Conservation (phyloP, 2,888 invertebrate genomes). For the Busseola fusca region DNA sequence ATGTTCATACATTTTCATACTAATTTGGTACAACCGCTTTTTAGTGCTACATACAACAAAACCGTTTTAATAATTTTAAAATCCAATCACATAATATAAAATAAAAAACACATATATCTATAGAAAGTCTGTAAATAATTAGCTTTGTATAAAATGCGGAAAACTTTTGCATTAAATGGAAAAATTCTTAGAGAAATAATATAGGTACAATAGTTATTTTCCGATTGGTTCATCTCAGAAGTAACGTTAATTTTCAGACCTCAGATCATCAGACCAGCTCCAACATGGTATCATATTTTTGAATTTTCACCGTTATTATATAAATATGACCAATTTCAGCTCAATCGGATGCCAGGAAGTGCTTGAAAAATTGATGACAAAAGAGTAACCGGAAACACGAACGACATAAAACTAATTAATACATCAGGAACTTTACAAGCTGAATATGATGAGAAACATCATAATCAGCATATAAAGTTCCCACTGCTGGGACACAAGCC, state of each 20-base stretch:
- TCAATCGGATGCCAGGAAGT: neutral
- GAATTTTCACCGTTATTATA: neutral
- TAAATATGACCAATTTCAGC: neutral
- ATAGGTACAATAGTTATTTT: neutral
- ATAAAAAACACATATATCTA: slow-evolving; percentile 5
- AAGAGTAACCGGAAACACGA: neutral
- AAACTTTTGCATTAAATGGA: neutral
- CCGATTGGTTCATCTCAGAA: neutral
- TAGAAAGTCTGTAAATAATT: slow-evolving; percentile 1
- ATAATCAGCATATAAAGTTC: no score
- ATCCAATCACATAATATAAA: neutral
- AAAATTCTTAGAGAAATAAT: neutral
- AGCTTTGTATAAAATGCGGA: slow-evolving; percentile 32
- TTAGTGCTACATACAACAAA: slow-evolving; percentile 9
- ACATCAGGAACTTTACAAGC: no score
- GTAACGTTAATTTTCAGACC: no score
- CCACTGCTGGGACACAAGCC: no score
- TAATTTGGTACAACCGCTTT: slow-evolving; percentile 8
- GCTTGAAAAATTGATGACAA: neutral
- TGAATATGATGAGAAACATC: no score
- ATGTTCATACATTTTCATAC: neutral
- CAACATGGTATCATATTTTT: neutral
- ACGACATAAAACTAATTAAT: neutral
- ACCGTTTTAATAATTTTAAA: neutral
- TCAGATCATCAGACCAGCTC: neutral